Base-by-base conservation (phyloP, 2,888 invertebrate genomes). In the Nycteola revayana region DNA sequence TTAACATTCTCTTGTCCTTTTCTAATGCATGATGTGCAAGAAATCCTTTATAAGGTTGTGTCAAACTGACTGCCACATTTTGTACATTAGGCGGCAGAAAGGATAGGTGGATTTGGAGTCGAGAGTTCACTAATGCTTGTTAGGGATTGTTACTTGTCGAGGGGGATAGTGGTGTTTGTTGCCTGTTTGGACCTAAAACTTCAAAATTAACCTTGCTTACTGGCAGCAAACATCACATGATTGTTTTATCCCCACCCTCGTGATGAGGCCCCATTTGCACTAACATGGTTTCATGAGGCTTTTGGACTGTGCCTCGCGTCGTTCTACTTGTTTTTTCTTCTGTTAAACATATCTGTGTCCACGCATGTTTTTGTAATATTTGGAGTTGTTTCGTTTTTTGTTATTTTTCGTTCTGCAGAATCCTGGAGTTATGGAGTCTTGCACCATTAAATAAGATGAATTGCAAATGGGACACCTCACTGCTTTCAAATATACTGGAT, bases 381-480 rank as follows among this genome's bases (percentile, higher is more conserved):
- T 58, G 50, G 62, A 57, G 52, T 59, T 49, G 35, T 37, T 50
- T 43, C 22, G 48, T 57, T 55, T 49, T 53, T n/a, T 46, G 49
- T 45, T 52, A 49, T 49, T 62, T 69, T 69, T 66, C 43, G 65
- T 69, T 55, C 60, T 58, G 52, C 66, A 66, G 66, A 62, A 46
- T 40, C 39, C 49, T 48, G 42, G 57, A 37, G 43, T 26, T 40
- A 25, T 41, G 45, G 42, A 39, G 56, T 37, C 29, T 37, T 42
- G 17, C 14, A 9, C 60, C 46, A 52, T 42, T 62, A 58, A 54
- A 39, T 37, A 21, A 21, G 21, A 35, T 57, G 49, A 58, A 48
- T 42, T 85, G 87, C 87, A 87, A 88, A 87, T 87, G 87, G 87
- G 86, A 78, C 78, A 79, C 79, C 67, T 69, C 75, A 67, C 66